Evolutionary conservation across 2,113 vertebrate genomes (phyloP).

Genomic region (Uropsilus gracilis): DNA sequence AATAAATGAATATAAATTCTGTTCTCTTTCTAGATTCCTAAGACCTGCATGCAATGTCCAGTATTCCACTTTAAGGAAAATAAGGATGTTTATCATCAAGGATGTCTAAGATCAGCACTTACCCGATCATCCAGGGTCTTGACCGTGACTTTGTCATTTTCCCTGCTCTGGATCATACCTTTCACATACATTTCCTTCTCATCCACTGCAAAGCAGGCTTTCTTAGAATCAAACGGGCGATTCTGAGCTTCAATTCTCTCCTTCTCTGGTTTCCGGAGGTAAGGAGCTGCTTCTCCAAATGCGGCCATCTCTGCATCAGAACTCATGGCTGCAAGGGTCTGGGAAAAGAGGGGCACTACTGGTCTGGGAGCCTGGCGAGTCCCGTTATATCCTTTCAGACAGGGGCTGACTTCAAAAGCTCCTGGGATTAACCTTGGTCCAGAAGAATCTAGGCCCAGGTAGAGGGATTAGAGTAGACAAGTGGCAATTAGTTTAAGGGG

Average conservation of each 20-base stretch:
- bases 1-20: no score
- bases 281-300: slow-evolving; percentile 88
- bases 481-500: background rate
- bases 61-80: background rate
- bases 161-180: slow-evolving; percentile 88
- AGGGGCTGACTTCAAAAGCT: background rate
- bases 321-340: slow-evolving; percentile 83
- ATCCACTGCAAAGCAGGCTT: slow-evolving; percentile 90
- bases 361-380: background rate
- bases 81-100: background rate
- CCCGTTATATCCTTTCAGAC: background rate
- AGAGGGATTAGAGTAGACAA: background rate
- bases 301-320: slow-evolving; percentile 86
- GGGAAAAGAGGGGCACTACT: slow-evolving; percentile 40
- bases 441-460: background rate
- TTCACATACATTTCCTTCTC: slow-evolving; percentile 91
- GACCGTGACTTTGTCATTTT: slow-evolving; percentile 90
- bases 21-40: background rate
- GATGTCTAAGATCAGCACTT: slow-evolving; percentile 58
- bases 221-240: slow-evolving; percentile 92
- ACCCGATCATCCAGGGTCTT: slow-evolving; percentile 88
- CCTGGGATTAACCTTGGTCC: background rate
- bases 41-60: background rate
- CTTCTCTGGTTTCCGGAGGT: slow-evolving; percentile 86
- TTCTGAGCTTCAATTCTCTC: slow-evolving; percentile 88